Conservation (phyloP, 2,888 invertebrate genomes). For the Scelioninae gen. 2 region DNA sequence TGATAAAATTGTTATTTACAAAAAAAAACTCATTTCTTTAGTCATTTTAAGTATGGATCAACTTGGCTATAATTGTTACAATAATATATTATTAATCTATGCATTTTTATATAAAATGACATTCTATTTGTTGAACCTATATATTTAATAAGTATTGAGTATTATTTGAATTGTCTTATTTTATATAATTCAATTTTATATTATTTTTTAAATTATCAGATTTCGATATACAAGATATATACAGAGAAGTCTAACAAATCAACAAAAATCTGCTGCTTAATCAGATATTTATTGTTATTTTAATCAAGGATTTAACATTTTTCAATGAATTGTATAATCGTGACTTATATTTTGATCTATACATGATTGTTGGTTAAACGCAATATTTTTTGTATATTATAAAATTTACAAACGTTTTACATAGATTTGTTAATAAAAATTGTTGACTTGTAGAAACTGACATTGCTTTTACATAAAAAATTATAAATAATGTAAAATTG, state of each 20-base stretch:
- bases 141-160: neutral
- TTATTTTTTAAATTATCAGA: too few species aligned
- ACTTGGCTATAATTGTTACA: too few species aligned
- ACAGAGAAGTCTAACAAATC: too few species aligned
- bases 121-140: neutral
- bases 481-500: neutral
- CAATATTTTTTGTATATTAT: neutral
- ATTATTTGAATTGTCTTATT: too few species aligned
- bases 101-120: too few species aligned
- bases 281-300: neutral
- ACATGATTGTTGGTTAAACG: neutral
- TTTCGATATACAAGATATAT: too few species aligned
- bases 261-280: neutral
- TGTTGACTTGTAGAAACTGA: constrained; percentile 14
- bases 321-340: neutral
- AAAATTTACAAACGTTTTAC: constrained; percentile 10
- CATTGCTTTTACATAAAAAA: neutral
- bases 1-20: too few species aligned
- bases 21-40: too few species aligned
- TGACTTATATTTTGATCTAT: constrained; percentile 12
- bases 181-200: too few species aligned
- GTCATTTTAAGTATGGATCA: too few species aligned
- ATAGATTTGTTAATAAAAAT: constrained; percentile 18
- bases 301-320: neutral
- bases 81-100: too few species aligned